Conservation (phyloP, 2,113 vertebrate genomes). For the Nanorana parkeri region DNA sequence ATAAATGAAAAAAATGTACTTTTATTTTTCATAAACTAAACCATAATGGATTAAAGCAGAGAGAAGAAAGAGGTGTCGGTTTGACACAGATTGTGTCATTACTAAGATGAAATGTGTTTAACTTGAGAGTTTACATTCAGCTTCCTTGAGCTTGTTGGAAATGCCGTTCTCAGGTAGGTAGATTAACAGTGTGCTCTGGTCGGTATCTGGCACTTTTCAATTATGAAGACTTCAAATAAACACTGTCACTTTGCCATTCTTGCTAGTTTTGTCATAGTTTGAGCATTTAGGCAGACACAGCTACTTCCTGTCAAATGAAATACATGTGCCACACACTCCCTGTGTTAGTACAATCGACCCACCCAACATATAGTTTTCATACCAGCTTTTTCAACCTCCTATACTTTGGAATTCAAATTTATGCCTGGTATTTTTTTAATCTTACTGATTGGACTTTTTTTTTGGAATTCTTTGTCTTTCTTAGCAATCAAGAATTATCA, state of each 20-base stretch:
- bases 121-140: constrained; percentile 35
- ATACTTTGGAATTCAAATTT: not conserved
- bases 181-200: constrained; percentile 31
- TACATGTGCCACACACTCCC: constrained; percentile 24
- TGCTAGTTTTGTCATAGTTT: constrained; percentile 32
- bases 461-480: too few relatives aligned
- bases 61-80: not conserved
- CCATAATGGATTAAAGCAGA: constrained; percentile 13
- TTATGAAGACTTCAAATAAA: constrained; percentile 47
- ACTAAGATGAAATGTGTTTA: constrained; percentile 39
- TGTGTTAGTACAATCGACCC: not conserved
- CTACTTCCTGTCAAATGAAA: not conserved
- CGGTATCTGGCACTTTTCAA: constrained; percentile 46
- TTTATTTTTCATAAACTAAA: constrained; percentile 32
- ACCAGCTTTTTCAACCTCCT: not conserved
- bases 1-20: constrained; percentile 17
- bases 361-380: not conserved
- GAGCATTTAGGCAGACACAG: not conserved
- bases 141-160: constrained; percentile 37
- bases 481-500: too few relatives aligned
- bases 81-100: constrained; percentile 34
- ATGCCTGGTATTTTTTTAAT: not conserved
- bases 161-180: constrained; percentile 30
- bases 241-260: constrained; percentile 43
- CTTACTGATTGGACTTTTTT: not conserved